A percentile compares a stretch with the other conserved stretches of the same genome.
phyloP scores from a whole-genome alignment of 2,797 vertebrate species.

The Melopsittacus undulatus region DNA sequence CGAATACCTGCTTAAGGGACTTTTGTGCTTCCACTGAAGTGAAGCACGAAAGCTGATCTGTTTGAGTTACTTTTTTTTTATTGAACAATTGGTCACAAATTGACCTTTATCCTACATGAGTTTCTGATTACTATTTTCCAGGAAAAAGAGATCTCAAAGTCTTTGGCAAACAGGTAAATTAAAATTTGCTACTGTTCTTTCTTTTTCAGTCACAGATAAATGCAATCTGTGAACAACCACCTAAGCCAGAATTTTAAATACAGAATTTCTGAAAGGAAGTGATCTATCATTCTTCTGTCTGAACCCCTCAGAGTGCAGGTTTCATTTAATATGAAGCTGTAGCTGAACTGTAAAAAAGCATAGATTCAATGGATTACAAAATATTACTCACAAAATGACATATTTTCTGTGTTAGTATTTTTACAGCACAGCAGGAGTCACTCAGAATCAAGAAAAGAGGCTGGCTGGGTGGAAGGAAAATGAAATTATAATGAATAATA shows the following conservation, averaged over 20 bases:
- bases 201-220: background rate
- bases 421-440: background rate
- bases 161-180: background rate
- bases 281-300: background rate
- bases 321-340: background rate
- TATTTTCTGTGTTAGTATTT: background rate
- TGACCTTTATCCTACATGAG: background rate
- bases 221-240: background rate
- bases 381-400: background rate
- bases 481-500: background rate
- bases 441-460: background rate
- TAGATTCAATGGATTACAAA: background rate
- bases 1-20: background rate
- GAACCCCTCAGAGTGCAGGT: background rate
- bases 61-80: background rate
- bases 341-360: background rate
- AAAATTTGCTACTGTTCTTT: background rate
- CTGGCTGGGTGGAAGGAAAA: background rate
- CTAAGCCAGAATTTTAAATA: background rate
- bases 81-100: background rate
- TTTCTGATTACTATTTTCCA: background rate
- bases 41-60: background rate
- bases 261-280: background rate
- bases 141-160: background rate
- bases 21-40: background rate